Conservation (phyloP, 2,113 vertebrate species). For the Festucalex cinctus region DNA sequence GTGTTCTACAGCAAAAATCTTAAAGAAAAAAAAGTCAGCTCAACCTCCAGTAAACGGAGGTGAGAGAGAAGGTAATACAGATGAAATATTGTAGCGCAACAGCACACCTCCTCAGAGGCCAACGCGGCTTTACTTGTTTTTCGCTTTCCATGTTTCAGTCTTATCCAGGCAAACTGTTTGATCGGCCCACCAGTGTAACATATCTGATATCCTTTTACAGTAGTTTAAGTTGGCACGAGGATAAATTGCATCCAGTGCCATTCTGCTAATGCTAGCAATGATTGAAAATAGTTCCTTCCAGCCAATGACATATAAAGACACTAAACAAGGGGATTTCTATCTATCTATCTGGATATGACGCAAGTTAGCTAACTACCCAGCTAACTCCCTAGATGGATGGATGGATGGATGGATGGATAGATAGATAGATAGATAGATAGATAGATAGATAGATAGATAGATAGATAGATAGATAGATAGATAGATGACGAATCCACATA, state of each 20-base stretch:
- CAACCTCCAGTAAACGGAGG: slow-evolving; percentile 25
- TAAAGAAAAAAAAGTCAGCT: neutral
- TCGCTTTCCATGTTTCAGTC: slow-evolving; percentile 3
- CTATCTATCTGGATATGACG: no score
- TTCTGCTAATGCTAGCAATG: no score
- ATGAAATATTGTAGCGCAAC: slow-evolving; percentile 1
- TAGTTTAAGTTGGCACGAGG: neutral
- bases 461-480: no score
- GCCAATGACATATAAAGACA: neutral
- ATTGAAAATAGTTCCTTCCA: neutral
- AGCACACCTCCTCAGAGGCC: slow-evolving; percentile 20
- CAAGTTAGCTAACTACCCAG: no score
- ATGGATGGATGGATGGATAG: no score
- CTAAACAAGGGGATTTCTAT: no score
- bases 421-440: no score
- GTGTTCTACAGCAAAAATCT: slow-evolving; percentile 32
- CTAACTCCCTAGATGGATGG: no score
- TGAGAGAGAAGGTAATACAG: slow-evolving; percentile 13
- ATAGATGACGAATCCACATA: no score
- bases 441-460: no score
- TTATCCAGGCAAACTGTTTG: slow-evolving; percentile 1
- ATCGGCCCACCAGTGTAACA: neutral
- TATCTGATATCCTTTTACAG: neutral
- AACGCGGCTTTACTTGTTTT: slow-evolving; percentile 10
- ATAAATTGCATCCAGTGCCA: neutral